Conservation (phyloP, 2,888 invertebrate genomes). For the Eupelmus urozonus region DNA sequence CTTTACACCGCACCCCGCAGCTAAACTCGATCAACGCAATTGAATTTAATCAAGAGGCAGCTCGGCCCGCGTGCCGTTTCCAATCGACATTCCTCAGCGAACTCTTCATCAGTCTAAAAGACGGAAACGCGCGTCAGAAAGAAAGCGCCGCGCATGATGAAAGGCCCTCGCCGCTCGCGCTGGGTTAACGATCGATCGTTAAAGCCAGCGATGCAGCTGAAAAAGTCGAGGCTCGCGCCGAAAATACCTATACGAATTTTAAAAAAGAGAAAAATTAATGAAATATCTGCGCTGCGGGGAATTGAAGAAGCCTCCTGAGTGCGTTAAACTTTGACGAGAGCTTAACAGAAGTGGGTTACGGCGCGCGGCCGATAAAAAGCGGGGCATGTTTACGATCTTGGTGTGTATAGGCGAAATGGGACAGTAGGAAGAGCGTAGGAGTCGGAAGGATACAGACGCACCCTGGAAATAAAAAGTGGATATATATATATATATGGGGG, state of each 20-base stretch:
- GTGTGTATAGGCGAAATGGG: conserved; percentile 7
- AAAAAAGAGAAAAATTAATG: neutral
- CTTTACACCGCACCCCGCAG: too few species aligned
- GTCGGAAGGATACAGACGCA: conserved; percentile 14
- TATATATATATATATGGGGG: too few species aligned
- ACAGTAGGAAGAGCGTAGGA: conserved; percentile 18
- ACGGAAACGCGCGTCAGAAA: neutral
- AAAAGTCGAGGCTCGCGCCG: too few species aligned
- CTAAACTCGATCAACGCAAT: too few species aligned
- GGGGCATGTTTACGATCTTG: conserved; percentile 33
- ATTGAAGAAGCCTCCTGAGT: neutral
- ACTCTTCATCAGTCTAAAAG: too few species aligned
- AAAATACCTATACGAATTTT: neutral
- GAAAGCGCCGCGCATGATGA: neutral
- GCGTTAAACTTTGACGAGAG: neutral
- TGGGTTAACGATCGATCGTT: neutral
- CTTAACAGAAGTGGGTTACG: conserved; percentile 39
- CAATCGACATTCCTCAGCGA: too few species aligned
- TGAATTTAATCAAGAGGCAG: too few species aligned
- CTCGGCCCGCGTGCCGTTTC: too few species aligned
- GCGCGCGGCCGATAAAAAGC: conserved; percentile 9
- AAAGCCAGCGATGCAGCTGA: neutral
- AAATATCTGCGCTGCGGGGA: too few species aligned
- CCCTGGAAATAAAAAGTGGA: conserved; percentile 23
- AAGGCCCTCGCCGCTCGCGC: neutral